Evolutionary conservation across 2,888 invertebrate genomes (phyloP).

Genomic region (Dysmachus trigonus): DNA sequence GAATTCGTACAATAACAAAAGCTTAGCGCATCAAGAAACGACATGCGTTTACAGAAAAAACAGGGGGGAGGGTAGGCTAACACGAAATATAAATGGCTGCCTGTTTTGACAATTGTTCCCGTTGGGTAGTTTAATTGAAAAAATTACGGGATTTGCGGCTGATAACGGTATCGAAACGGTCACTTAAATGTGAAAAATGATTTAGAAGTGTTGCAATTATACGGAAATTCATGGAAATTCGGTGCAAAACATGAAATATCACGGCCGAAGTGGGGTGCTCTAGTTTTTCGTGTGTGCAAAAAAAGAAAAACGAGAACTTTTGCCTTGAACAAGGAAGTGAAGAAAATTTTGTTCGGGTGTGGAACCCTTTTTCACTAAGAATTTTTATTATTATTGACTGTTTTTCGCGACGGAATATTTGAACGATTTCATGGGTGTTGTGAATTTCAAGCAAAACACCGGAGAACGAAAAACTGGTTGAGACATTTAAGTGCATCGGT

Average conservation of each 20-base stretch:
- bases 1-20: constrained; percentile 33
- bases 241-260: neutral
- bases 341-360: neutral
- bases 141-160: neutral
- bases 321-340: constrained; percentile 13
- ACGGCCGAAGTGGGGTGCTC: neutral
- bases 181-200: neutral
- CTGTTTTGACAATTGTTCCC: constrained; percentile 50
- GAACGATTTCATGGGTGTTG: neutral
- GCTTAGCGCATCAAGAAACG: constrained; percentile 39
- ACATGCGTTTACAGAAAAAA: constrained; percentile 36
- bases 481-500: neutral
- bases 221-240: neutral
- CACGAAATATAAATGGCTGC: constrained; percentile 49
- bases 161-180: neutral
- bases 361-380: neutral
- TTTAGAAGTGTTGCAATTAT: neutral
- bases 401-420: neutral
- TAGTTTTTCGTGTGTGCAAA: constrained; percentile 8
- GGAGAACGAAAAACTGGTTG: neutral
- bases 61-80: constrained; percentile 31
- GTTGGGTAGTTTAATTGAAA: constrained; percentile 24
- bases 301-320: neutral
- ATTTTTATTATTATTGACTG: neutral
- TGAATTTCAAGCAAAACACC: neutral